phyloP scores from a whole-genome alignment of 2,888 invertebrate genomes.

The Tetragnatha montana region DNA sequence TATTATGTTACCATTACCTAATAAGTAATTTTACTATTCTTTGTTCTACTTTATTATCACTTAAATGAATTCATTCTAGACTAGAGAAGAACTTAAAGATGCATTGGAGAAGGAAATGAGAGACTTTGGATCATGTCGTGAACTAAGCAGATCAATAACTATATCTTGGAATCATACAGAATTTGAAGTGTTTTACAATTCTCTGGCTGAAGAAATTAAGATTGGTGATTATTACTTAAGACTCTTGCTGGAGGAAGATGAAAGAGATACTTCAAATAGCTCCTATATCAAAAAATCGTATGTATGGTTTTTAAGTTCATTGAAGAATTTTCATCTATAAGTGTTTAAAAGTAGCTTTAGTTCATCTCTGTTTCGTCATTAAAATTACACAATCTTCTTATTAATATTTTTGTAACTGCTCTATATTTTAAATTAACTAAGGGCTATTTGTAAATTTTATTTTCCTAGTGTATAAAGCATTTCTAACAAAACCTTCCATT shows the following conservation, averaged over 20 bases:
- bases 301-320: slow-evolving; percentile 77
- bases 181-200: slow-evolving; percentile 94
- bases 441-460: too few species aligned
- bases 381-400: too few species aligned
- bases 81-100: slow-evolving; percentile 93
- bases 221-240: slow-evolving; percentile 99
- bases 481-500: too few species aligned
- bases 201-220: slow-evolving; percentile 95
- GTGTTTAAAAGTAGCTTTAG: neutral
- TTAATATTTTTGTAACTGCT: too few species aligned
- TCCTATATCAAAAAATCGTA: slow-evolving; percentile 91
- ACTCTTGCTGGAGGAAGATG: slow-evolving; percentile 91
- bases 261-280: slow-evolving; percentile 80
- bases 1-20: too few species aligned
- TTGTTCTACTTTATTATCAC: too few species aligned
- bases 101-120: slow-evolving; percentile 94
- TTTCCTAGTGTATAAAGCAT: too few species aligned
- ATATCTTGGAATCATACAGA: slow-evolving; percentile 98
- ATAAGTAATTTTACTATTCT: too few species aligned
- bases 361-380: neutral
- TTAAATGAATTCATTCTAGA: slow-evolving; percentile 79
- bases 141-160: slow-evolving; percentile 83
- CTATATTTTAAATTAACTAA: too few species aligned
- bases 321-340: neutral
- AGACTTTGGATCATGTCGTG: slow-evolving; percentile 91